Percentiles rank a stretch among this genome's conserved stretches.
Conservation (phyloP, 1,140 invertebrate species). For the Paracyclopina nana region DNA sequence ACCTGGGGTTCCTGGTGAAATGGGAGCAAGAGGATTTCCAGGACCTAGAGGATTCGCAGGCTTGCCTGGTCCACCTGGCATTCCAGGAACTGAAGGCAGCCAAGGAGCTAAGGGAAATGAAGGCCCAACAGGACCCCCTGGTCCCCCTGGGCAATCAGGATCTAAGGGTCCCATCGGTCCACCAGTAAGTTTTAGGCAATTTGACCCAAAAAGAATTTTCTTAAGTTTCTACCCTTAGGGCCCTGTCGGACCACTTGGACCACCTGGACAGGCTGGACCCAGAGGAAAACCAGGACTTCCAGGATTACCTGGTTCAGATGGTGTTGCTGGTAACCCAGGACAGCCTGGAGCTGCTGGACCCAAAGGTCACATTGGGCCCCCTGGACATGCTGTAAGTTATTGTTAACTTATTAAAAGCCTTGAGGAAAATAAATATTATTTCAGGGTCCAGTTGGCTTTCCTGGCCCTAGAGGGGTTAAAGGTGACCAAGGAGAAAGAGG, state of each 20-base stretch:
- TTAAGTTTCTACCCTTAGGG: too few relatives aligned
- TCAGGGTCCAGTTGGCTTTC: constrained; percentile 48
- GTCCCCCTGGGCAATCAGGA: constrained; percentile 44
- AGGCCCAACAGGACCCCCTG: constrained; percentile 44
- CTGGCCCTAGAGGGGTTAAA: constrained; percentile 46
- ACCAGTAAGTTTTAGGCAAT: background rate
- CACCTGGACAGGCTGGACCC: constrained; percentile 30
- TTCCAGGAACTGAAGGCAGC: constrained; percentile 48
- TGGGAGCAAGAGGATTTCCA: constrained; percentile 58
- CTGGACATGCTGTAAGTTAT: constrained; percentile 34
- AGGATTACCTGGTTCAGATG: constrained; percentile 48
- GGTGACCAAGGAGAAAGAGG: constrained; percentile 54
- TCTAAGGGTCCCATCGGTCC: constrained; percentile 38
- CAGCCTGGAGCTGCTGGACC: constrained; percentile 41
- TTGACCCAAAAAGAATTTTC: too few relatives aligned
- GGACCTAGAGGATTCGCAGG: constrained; percentile 57
- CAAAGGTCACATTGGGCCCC: constrained; percentile 42
- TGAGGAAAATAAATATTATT: background rate
- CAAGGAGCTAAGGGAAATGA: constrained; percentile 46
- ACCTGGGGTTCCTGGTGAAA: constrained; percentile 50
- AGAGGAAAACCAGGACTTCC: constrained; percentile 49
- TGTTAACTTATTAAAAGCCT: background rate
- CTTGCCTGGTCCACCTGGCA: constrained; percentile 46
- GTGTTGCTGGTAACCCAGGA: constrained; percentile 46
- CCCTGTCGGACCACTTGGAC: constrained; percentile 34